Evolutionary conservation across 2,797 vertebrate species (phyloP), one percentile per base, ranked within the genome.

Genomic region (Australoheros facetus): DNA sequence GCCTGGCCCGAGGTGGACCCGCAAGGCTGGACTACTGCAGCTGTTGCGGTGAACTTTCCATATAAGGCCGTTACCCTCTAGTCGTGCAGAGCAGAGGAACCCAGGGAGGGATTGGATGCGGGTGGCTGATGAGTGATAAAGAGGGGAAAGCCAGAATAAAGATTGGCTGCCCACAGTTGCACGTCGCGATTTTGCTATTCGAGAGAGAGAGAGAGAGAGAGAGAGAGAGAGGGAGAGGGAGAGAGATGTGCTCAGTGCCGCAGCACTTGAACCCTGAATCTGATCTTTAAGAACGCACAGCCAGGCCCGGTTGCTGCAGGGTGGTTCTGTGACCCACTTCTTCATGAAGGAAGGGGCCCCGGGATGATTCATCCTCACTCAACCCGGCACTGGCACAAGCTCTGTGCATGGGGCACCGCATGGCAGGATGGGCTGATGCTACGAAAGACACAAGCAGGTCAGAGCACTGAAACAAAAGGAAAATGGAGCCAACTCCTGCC

Each of bases 41-140:
- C 94, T 95, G 95, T 92, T 95, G 93, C 93, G 93, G 87, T 92
- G 85, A 88, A 79, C 79, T 73, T 75, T 80, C 93, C 93, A 90
- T 94, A 94, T 92, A 94, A 92, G 93, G 93, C 32, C 58, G 75
- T 85, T 85, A 83, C 83, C 89, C 64, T 92, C 75, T 85, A 86
- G 85, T 80, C 75, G 86, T 79, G 77, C 75, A 85, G 85, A 85
- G 78, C 82, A 62, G 82, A 79, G 79, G 84, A 84, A 86, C 71
- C 71, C 37, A 56, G 28, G 76, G 69, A 82, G 71, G 53, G 57
- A 73, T 58, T 30, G 26, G 42, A 56, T 73, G 81, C 55, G 69
- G 83, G 64, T 73, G 82, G 75, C 60, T 82, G 87, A 88, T 88
- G 87, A 90, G 83, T 88, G 86, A 90, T 79, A 79, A 74, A 81